phyloP scores from a whole-genome alignment of 2,888 invertebrate genomes.

The Spicauda simplicius region DNA sequence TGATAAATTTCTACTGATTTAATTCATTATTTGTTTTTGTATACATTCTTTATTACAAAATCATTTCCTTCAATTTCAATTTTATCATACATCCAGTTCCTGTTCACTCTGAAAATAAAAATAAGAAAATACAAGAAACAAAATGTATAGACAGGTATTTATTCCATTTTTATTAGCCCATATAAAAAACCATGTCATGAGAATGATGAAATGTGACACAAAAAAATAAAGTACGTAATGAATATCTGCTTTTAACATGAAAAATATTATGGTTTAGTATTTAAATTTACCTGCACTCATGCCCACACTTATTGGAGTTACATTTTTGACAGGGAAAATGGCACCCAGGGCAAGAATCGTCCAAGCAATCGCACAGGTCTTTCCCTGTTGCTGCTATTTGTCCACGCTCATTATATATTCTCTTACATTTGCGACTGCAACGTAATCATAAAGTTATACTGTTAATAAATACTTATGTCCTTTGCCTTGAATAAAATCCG shows the following conservation, averaged over 20 bases:
- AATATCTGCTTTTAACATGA: too few species aligned
- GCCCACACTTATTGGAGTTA: constrained; percentile 90
- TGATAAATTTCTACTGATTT: constrained; percentile 22
- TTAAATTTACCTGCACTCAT: constrained; percentile 88
- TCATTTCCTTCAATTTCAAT: constrained; percentile 93
- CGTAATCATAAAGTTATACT: too few species aligned
- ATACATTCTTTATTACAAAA: constrained; percentile 85
- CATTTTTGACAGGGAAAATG: constrained; percentile 92
- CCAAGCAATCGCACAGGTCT: constrained; percentile 94
- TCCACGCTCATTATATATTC: constrained; percentile 89
- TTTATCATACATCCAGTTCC: constrained; percentile 91
- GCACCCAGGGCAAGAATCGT: constrained; percentile 91
- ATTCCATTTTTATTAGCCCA: too few species aligned
- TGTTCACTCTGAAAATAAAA: constrained; percentile 83
- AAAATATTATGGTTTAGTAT: too few species aligned
- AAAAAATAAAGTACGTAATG: too few species aligned
- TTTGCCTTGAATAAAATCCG: too few species aligned
- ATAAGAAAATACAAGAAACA: neutral
- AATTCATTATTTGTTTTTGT: constrained; percentile 61
- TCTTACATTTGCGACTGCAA: constrained; percentile 79
- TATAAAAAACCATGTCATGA: too few species aligned
- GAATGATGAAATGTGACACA: too few species aligned
- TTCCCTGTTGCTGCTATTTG: constrained; percentile 85
- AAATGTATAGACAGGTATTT: neutral
- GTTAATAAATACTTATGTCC: too few species aligned